Percentiles rank a stretch among this genome's conserved stretches.
Conservation (phyloP, 2,113 vertebrate genomes). For the Clarias gariepinus region DNA sequence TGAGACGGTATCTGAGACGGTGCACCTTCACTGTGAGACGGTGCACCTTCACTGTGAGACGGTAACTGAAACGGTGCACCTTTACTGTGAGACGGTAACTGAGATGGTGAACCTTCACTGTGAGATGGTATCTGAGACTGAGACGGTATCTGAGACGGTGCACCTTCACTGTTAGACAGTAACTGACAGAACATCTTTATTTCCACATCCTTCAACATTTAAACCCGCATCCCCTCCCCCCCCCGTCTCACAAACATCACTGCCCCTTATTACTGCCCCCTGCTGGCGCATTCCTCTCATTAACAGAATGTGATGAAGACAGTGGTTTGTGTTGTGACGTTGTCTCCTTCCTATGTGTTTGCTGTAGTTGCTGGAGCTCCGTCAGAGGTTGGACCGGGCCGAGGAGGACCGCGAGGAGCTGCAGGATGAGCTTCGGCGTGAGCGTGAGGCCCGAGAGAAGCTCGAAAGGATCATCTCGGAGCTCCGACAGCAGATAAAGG, state of each 20-base stretch:
- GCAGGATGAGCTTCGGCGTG: conserved; percentile 82
- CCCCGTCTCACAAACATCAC: too few relatives aligned
- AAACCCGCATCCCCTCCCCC: neutral
- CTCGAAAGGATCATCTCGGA: conserved; percentile 84
- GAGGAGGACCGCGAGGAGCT: conserved; percentile 85
- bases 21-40: too few relatives aligned
- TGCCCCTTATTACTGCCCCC: neutral
- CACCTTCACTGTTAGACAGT: too few relatives aligned
- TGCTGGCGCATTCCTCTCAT: conserved; percentile 44
- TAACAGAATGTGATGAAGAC: neutral
- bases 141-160: neutral
- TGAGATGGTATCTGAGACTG: neutral
- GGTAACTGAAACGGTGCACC: too few relatives aligned
- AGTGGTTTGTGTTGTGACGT: neutral
- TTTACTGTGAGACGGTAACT: neutral
- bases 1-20: too few relatives aligned
- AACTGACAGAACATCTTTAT: too few relatives aligned
- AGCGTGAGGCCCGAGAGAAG: conserved; percentile 82
- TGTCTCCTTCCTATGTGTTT: neutral
- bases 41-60: too few relatives aligned
- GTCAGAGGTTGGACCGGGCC: conserved; percentile 81
- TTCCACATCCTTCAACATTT: neutral
- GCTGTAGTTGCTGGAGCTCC: conserved; percentile 78
- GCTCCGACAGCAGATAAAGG: conserved; percentile 80
- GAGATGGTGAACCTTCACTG: too few relatives aligned